Base-by-base conservation (phyloP, 2,797 vertebrate genomes). In the Melanotaenia parkinsoni region DNA sequence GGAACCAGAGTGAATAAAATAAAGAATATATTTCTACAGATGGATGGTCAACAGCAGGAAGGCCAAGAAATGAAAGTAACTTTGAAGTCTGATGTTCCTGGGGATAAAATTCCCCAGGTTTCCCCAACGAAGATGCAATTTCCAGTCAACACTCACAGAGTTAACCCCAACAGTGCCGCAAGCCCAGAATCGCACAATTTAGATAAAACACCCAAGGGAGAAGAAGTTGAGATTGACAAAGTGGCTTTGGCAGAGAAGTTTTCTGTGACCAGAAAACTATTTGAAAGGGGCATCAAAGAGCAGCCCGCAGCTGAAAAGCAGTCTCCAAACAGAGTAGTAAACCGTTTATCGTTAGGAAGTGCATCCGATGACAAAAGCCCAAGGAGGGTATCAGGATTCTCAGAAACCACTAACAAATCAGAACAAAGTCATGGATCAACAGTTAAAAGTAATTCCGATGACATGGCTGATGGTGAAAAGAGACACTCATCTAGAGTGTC, bases 21-120 rank as follows among this genome's bases (percentile, higher is more conserved):
- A 76, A 98, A 98, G 91, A 98, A 95, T 71, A 97, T 98, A 83
- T 97, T 98, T 84, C 91, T 98, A 37, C 97, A 98, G 63, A 96
- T 98, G 97, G 97, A 97, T 67, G 93, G 95, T 67, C 93, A 95
- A 72, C 93, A 94, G 57, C 93, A 89, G 67, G 95, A 96, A 62
- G 70, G 65, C 63, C 93, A 87, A 76, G 93, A 95, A 35, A 86
- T 59, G 2, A 95, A 94, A 88, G 77, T 77, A 6, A 16, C 82
- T 14, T 9, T 75, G 30, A 96, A 95, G 83, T 10, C 86, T 0
- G 96, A 97, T 0, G 66, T 84, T 0, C 2, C 38, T 40, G 38
- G 38, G 13, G 38, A 40, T 40, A 40, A 40, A 40, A 11, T 40
- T 40, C 74, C 87, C n/a, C 89, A 83, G 2, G 85, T 88, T 38